Evolutionary conservation across 2,797 vertebrate species (phyloP).

Genomic region (Karalla daura): DNA sequence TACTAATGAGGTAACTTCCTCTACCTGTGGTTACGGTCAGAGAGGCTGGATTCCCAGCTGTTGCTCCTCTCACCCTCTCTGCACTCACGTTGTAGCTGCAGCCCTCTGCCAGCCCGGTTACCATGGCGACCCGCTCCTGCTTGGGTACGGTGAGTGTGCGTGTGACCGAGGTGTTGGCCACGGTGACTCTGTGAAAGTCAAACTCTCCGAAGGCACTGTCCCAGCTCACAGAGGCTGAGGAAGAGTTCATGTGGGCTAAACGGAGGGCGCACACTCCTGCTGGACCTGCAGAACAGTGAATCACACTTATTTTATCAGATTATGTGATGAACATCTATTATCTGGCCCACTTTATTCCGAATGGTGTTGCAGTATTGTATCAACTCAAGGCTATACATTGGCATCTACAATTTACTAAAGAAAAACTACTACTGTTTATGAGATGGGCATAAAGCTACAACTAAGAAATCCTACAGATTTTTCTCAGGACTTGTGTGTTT

Average conservation of each 20-base stretch:
- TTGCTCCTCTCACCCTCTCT: constrained; percentile 78
- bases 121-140: constrained; percentile 69
- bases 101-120: constrained; percentile 82
- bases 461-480: too few relatives aligned
- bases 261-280: constrained; percentile 83
- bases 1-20: too few relatives aligned
- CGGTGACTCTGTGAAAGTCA: constrained; percentile 85
- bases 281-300: constrained; percentile 80
- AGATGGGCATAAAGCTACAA: too few relatives aligned
- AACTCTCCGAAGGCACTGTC: constrained; percentile 81
- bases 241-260: constrained; percentile 78
- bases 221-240: constrained; percentile 85
- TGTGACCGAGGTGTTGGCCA: constrained; percentile 59
- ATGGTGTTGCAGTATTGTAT: too few relatives aligned
- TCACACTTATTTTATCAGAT: too few relatives aligned
- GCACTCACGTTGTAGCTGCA: constrained; percentile 86
- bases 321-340: too few relatives aligned
- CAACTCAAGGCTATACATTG: too few relatives aligned
- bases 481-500: too few relatives aligned
- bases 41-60: constrained; percentile 71
- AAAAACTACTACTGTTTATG: too few relatives aligned
- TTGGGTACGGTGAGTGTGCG: constrained; percentile 73
- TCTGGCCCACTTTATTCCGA: too few relatives aligned
- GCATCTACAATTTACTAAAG: too few relatives aligned
- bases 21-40: constrained; percentile 83